These are phyloP conservation scores for Lochmaea capreae DNA, from an alignment of 2,888 invertebrate species.

Conservation along the genomic window DNA sequence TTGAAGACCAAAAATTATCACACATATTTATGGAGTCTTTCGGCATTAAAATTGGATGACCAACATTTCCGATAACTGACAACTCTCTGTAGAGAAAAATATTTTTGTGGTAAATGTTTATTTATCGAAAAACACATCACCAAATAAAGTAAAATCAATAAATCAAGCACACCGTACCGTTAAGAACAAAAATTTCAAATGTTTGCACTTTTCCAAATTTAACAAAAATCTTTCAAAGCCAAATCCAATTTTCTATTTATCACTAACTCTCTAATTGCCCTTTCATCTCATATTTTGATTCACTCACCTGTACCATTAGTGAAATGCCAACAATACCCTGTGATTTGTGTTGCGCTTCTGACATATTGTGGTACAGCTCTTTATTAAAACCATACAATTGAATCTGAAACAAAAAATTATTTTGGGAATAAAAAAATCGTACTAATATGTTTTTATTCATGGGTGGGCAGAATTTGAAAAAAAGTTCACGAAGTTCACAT, in stretches of 20 bases:
- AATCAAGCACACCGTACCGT: background rate
- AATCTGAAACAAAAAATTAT: slow-evolving; percentile 73
- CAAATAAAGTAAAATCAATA: no score
- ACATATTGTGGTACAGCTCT: slow-evolving; percentile 96
- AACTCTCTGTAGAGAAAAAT: background rate
- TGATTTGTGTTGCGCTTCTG: slow-evolving; percentile 95
- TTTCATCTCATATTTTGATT: slow-evolving; percentile 15
- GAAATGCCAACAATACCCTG: slow-evolving; percentile 96
- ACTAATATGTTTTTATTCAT: no score
- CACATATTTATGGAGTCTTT: no score
- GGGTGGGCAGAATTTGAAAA: background rate
- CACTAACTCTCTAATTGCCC: background rate
- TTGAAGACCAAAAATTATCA: no score
- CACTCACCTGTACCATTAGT: slow-evolving; percentile 90
- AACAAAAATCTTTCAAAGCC: background rate
- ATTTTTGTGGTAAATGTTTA: no score
- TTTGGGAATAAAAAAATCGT: background rate
- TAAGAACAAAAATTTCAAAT: background rate
- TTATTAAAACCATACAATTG: slow-evolving; percentile 97
- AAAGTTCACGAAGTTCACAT: background rate
- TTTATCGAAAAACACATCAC: no score
- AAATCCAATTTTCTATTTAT: background rate
- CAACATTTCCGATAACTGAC: no score
- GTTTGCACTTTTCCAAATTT: background rate
- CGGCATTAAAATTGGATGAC: no score